Percentiles rank a stretch among this genome's conserved stretches.
phyloP scores from a whole-genome alignment of 2,797 vertebrate genomes.

The Pyrocephalus nanus region DNA sequence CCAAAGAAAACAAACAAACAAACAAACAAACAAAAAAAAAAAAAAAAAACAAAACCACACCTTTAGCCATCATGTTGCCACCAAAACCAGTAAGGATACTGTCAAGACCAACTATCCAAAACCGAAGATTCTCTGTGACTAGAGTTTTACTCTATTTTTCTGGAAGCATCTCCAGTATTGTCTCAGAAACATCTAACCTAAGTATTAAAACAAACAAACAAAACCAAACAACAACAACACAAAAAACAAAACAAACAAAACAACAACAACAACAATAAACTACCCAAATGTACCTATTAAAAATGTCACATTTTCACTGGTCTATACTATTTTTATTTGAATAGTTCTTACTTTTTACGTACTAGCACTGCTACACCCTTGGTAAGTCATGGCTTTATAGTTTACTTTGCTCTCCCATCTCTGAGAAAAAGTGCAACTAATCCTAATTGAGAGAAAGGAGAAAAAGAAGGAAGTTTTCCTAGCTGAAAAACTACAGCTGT shows the following conservation, averaged over 20 bases:
- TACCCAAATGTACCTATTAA: neutral
- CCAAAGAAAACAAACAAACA: no score
- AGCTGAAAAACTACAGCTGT: neutral
- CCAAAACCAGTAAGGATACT: neutral
- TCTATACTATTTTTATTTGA: neutral
- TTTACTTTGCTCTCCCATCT: neutral
- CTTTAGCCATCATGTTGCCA: neutral
- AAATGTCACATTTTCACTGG: neutral
- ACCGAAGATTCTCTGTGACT: neutral
- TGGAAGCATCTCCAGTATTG: neutral
- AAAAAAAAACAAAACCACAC: neutral
- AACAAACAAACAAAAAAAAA: no score
- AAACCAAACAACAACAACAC: neutral
- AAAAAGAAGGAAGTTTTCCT: neutral
- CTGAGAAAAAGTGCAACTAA: neutral
- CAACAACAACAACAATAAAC: no score
- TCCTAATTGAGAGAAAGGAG: neutral
- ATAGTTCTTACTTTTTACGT: neutral
- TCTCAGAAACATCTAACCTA: neutral
- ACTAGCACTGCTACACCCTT: neutral
- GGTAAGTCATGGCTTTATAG: neutral
- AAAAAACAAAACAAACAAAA: no score
- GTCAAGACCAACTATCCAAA: neutral
- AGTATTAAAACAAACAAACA: no score
- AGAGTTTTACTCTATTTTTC: neutral